A percentile compares a stretch with the other conserved stretches of the same genome.
Conservation (phyloP, 2,888 invertebrate genomes). For the Cataglyphis livida region DNA sequence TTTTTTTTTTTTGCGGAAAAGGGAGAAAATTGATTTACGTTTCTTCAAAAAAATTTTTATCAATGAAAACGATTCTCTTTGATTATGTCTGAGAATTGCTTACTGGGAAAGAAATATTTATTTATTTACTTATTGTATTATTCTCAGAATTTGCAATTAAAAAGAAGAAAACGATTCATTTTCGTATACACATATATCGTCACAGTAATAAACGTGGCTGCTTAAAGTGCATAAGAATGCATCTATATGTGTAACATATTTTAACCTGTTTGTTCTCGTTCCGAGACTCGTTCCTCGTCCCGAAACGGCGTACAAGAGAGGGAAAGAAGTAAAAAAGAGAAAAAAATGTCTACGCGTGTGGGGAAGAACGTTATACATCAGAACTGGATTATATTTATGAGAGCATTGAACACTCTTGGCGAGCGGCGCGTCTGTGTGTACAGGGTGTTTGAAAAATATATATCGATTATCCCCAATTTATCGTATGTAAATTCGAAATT, state of each 20-base stretch:
- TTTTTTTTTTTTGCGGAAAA: not conserved
- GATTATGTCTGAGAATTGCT: not conserved
- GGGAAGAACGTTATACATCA: constrained; percentile 37
- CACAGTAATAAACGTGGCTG: constrained; percentile 2
- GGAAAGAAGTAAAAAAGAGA: not conserved
- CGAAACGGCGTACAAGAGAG: not conserved
- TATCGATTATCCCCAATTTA: not conserved
- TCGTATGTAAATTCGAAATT: not conserved
- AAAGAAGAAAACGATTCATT: not conserved
- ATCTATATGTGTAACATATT: constrained; percentile 1
- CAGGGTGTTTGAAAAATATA: constrained; percentile 13
- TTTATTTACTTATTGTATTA: not conserved
- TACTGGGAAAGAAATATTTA: not conserved
- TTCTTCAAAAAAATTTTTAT: not conserved
- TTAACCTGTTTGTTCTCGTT: constrained; percentile 37
- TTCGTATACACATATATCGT: not conserved
- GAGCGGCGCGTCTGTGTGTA: not conserved
- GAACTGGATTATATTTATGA: constrained; percentile 39
- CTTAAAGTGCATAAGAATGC: constrained; percentile 24
- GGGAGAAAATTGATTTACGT: not conserved
- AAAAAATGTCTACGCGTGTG: constrained; percentile 13
- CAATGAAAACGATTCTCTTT: not conserved
- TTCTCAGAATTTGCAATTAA: not conserved
- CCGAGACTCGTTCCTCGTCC: constrained; percentile 25
- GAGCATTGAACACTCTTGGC: constrained; percentile 31